These are phyloP conservation scores for Physella acuta DNA, from an alignment of 1,140 invertebrate species.

Conservation along the genomic window DNA sequence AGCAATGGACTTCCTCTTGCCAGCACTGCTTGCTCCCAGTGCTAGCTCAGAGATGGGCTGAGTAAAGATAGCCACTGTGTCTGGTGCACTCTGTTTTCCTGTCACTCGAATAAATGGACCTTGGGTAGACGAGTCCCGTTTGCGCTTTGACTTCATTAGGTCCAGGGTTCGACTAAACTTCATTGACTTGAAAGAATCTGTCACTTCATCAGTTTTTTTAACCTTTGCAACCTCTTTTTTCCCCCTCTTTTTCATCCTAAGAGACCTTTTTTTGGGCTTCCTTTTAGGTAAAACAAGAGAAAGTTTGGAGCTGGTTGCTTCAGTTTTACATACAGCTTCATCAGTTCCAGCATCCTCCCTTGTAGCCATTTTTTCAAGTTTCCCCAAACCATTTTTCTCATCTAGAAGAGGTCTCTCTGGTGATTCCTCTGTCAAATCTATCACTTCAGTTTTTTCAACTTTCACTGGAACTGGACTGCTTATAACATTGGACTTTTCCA, in stretches of 20 bases:
- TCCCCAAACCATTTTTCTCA: no score
- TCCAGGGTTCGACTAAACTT: constrained; percentile 32
- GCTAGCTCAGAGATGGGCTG: constrained; percentile 62
- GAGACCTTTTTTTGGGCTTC: no score
- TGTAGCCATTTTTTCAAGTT: no score
- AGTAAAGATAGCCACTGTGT: constrained; percentile 72
- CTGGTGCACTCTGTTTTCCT: constrained; percentile 69
- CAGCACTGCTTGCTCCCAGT: constrained; percentile 34
- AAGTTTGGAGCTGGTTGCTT: no score
- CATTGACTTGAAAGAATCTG: constrained; percentile 33
- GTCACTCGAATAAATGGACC: constrained; percentile 69
- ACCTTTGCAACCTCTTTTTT: constrained; percentile 13
- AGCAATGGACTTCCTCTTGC: constrained; percentile 60
- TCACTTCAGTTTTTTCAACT: background rate
- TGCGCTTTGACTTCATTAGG: constrained; percentile 18
- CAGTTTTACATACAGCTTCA: no score
- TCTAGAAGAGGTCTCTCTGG: no score
- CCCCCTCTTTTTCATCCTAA: background rate
- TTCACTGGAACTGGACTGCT: background rate
- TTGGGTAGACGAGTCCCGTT: background rate
- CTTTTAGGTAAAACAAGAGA: no score
- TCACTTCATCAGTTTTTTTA: constrained; percentile 16
- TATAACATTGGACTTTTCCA: constrained; percentile 10
- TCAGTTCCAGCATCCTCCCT: no score
- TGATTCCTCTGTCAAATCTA: background rate